These are phyloP conservation scores for Agraylea sexmaculata DNA, from an alignment of 1,140 invertebrate species.

Conservation along the genomic window DNA sequence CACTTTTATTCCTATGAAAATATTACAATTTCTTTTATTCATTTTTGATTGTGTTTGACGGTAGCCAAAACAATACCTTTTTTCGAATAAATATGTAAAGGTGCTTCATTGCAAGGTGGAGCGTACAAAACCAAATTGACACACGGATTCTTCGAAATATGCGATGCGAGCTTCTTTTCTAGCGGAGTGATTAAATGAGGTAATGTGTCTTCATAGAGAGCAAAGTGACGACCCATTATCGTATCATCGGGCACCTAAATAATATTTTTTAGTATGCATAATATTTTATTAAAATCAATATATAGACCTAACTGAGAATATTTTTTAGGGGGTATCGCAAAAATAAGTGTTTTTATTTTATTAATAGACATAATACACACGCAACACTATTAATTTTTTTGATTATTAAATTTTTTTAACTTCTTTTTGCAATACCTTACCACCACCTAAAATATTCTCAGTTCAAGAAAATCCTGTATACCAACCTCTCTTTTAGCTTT, in stretches of 20 bases:
- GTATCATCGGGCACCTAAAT: slow-evolving; percentile 35
- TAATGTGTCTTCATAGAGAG: slow-evolving; percentile 50
- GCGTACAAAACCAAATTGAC: slow-evolving; percentile 79
- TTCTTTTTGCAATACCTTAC: no score
- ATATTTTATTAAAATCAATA: slow-evolving; percentile 1
- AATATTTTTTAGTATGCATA: no score
- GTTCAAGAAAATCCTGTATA: no score
- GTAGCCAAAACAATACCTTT: slow-evolving; percentile 21
- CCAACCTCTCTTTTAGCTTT: slow-evolving; percentile 44
- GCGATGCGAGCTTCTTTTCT: slow-evolving; percentile 75
- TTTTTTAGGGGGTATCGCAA: not conserved
- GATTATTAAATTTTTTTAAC: no score
- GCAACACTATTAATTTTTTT: no score
- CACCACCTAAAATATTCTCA: no score
- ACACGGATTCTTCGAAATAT: slow-evolving; percentile 67
- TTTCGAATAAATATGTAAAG: slow-evolving; percentile 58
- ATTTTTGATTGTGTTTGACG: not conserved
- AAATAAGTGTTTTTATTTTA: no score
- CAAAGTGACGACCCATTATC: slow-evolving; percentile 43
- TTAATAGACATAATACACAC: no score
- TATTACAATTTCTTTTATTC: not conserved
- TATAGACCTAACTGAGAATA: no score
- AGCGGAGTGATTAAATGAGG: slow-evolving; percentile 67
- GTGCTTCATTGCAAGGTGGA: slow-evolving; percentile 58
- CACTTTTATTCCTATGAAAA: slow-evolving; percentile 16